Evolutionary conservation across 2,797 vertebrate species (phyloP).

Genomic region (Poliocrania exsul): DNA sequence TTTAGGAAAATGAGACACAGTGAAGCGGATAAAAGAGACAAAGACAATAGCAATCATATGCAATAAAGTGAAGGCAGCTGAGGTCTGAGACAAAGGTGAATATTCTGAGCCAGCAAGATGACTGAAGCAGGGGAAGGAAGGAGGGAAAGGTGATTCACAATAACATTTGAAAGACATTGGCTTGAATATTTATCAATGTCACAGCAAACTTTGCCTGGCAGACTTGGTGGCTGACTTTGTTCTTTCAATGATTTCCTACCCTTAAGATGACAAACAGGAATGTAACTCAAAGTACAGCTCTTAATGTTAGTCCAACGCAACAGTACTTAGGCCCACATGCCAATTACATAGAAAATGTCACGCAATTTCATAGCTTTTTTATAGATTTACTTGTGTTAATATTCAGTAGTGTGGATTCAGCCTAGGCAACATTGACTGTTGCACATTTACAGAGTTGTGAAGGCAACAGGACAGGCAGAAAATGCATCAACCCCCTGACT

Average conservation of each 20-base stretch:
- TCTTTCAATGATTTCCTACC: slow-evolving; percentile 54
- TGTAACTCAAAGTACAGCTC: slow-evolving; percentile 33
- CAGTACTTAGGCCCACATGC: background rate
- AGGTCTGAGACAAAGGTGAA: slow-evolving; percentile 77
- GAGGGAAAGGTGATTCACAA: slow-evolving; percentile 79
- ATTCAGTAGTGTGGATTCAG: background rate
- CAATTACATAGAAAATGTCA: background rate
- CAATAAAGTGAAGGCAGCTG: slow-evolving; percentile 76
- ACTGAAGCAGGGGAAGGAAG: slow-evolving; percentile 82
- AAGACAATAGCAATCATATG: slow-evolving; percentile 75
- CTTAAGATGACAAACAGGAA: slow-evolving; percentile 75
- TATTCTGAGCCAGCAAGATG: slow-evolving; percentile 79
- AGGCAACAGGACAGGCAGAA: background rate
- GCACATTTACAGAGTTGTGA: background rate
- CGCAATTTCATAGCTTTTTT: background rate
- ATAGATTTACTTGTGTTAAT: background rate
- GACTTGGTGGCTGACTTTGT: slow-evolving; percentile 73
- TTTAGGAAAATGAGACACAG: slow-evolving; percentile 81
- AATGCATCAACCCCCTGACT: background rate
- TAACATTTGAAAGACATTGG: slow-evolving; percentile 78
- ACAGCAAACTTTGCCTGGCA: slow-evolving; percentile 60
- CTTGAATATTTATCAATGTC: slow-evolving; percentile 74
- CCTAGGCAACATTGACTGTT: background rate
- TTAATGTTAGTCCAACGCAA: background rate
- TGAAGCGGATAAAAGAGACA: slow-evolving; percentile 79